These are phyloP conservation scores for Luidia sarsii DNA, from an alignment of 53 echinoderm and acorn worm species.

Conservation along the genomic window DNA sequence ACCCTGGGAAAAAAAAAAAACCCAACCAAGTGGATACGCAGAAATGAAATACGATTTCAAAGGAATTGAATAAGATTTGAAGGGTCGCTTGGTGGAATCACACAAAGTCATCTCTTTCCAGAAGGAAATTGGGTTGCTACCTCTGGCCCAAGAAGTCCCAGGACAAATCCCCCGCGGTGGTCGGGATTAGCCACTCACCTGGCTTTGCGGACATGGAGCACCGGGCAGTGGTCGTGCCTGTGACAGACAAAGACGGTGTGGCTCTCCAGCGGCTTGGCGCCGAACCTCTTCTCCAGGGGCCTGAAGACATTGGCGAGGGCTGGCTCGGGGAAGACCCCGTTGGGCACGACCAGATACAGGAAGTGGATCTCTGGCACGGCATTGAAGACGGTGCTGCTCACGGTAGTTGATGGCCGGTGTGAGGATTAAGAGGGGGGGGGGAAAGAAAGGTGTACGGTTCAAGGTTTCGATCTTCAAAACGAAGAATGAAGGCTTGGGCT, in stretches of 20 bases:
- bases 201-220: slow-evolving; percentile 92
- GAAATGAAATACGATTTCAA: no score
- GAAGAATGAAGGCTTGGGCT: no score
- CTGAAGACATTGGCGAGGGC: slow-evolving; percentile 80
- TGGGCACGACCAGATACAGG: slow-evolving; percentile 82
- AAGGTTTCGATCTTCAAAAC: no score
- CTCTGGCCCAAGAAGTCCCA: neutral
- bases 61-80: neutral
- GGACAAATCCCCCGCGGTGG: neutral
- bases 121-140: neutral
- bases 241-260: slow-evolving; percentile 81
- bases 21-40: neutral
- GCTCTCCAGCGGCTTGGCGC: slow-evolving; percentile 63
- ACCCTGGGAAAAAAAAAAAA: slow-evolving; percentile 56
- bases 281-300: slow-evolving; percentile 61
- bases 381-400: slow-evolving; percentile 92
- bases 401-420: slow-evolving; percentile 89
- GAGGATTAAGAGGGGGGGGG: no score
- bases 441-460: no score
- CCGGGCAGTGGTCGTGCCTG: slow-evolving; percentile 87
- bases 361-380: slow-evolving; percentile 98
- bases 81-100: no score
- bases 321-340: slow-evolving; percentile 75
- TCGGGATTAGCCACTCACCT: slow-evolving; percentile 75
- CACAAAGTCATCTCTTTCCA: no score